Base-by-base conservation (phyloP, 2,888 invertebrate genomes). In the Scrobipalpa atriplicella region DNA sequence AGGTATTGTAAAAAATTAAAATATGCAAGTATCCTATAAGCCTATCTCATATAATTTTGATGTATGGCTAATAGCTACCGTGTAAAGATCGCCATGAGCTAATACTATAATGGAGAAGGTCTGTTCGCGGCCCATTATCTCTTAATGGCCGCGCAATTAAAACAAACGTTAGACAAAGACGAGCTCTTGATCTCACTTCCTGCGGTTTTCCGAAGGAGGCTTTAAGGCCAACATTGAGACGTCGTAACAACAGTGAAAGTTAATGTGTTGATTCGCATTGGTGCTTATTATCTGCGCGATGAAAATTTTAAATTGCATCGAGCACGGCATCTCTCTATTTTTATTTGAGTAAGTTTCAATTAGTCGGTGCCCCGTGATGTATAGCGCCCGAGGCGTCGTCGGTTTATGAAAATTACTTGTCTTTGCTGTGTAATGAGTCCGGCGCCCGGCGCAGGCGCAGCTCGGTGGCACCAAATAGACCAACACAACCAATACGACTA, bases 281-380 rank as follows among this genome's bases (percentile, higher is more conserved):
- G 77, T 78, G 75, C 86, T 88, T 87, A 90, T 88, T 88, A 87
- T 82, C 81, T 81, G 72, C 73, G 79, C 85, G 86, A 89, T 89
- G 89, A 87, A 89, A 89, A 89, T 89, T 84, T 86, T 80, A 89
- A 90, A 91, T 90, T 88, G 85, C 87, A 81, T 79, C 78, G 82
- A 81, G 83, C 86, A 85, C 86, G 80, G 83, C 79, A 81, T 78
- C 66, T 76, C 78, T 82, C 82, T 85, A 81, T 84, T 89, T 87
- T 89, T 89, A 84, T 90, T 89, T 87, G 80, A 78, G 78, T 80
- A 81, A 83, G 84, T 86, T 90, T 91, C 88, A 90, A 90, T 90
- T 89, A 89, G 83, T 80, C 69, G 78, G 74, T 77, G 79, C 81
- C 78, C 83, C 86, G 84, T 82, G 78, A 77, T 76, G 77, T 76